Base-by-base conservation (phyloP, 2,113 vertebrate genomes). In the Helogale parvula region DNA sequence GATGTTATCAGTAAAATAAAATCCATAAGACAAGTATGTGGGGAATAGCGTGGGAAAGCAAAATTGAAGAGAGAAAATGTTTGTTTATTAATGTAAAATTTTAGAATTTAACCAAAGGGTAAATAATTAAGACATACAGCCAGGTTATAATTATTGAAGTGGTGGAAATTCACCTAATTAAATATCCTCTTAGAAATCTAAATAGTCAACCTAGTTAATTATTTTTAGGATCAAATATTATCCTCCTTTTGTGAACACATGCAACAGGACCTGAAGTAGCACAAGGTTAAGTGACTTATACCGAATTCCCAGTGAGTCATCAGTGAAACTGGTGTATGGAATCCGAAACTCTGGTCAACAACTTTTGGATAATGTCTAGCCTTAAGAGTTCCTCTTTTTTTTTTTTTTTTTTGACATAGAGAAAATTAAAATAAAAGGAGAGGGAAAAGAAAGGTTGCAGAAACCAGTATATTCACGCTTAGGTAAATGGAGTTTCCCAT, bases 221-320 rank as follows among this genome's bases (percentile, higher is more conserved):
- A 83, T 89, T 93, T 94, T 98, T 91, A 85, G 38, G 35, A 89
- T 93, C 66, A 97, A 94, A 69, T 65, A n/a, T 47, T 82, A 87
- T 41, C 19, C 50, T 79, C 9, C 52, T 38, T 83, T 68, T 90
- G 23, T 66, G 21, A 90, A 85, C 27, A 82, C 14, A 74, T 25
- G 16, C 52, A 91, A 41, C 60, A 91, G 54, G 81, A 93, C 91
- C 89, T 83, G 45, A 97, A 91, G 72, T 17, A 69, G 38, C 21
- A 45, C 35, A 95, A 60, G 19, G 10, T 79, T 79, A 90, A 92
- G 23, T 35, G 80, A 86, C 60, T 79, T 88, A 68, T 7, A 74
- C 57, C 45, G 77, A 19, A 60, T 93, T 96, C 71, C 69, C 27
- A 68, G 15, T 81, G 93, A 93, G 31, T 87, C 83, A 86, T 82